Base-by-base conservation (phyloP, 2,113 vertebrate species). In the Anguilla rostrata region DNA sequence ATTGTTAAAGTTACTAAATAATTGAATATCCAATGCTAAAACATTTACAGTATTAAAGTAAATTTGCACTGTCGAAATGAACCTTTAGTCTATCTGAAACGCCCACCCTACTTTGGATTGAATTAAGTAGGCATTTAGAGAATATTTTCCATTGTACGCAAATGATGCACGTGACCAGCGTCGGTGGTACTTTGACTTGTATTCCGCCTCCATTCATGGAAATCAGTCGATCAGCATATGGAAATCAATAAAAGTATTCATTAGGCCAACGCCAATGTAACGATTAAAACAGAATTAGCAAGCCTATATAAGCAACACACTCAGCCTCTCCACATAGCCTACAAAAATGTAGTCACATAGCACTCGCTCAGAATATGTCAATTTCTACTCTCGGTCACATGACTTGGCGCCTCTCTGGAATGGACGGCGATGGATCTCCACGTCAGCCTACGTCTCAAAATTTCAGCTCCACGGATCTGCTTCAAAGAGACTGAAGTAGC, bases 361-460 rank as follows among this genome's bases (percentile, higher is more conserved):
- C 91, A 87, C 87, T 86, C 85, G 90, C 93, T 82, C 75, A 87
- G 92, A 94, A 94, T 91, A 97, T 98, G 98, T 99, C 98, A 99
- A 97, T 97, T 98, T 98, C 96, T 97, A 97, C 97, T 96, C 96
- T 95, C 96, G 97, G 97, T 98, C 98, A 99, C 98, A 97, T 99
- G 98, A 97, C 96, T 97, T 75, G 95, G 97, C 98, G 96, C 97
- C 96, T 97, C 97, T 97, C 96, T 96, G 97, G 96, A 97, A 97
- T 98, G 98, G 98, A 98, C 97, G 96, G 97, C 97, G 97, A 98
- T 97, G 97, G 97, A 98, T 98, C 96, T 98, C 97, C 97, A 98
- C 98, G 98, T 99, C 98, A 99, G 98, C 98, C 96, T 96, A 98
- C 96, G 98, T 98, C 97, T 98, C 96, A 97, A 95, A 97, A 97